Evolutionary conservation across 2,888 invertebrate genomes (phyloP).

Genomic region (Microctonus hyperodae): DNA sequence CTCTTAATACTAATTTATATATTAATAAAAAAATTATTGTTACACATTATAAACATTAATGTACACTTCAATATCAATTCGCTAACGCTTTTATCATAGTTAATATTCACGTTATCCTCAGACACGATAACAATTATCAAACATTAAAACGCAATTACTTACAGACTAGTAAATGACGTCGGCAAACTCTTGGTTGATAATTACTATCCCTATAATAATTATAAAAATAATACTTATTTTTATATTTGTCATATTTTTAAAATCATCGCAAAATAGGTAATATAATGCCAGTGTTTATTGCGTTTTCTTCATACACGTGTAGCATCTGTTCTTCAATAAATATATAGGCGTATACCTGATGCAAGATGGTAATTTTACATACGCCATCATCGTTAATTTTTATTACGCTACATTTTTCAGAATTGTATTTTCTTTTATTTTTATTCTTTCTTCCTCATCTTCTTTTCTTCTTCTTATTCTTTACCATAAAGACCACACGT

Average conservation of each 20-base stretch:
- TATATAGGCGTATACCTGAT: neutral
- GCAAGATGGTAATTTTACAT: neutral
- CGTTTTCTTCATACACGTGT: neutral
- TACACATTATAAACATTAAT: neutral
- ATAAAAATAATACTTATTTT: neutral
- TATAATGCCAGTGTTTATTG: neutral
- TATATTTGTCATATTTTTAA: neutral
- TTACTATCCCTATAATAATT: neutral
- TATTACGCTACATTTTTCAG: neutral
- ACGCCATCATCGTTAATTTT: constrained; percentile 1
- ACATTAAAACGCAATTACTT: neutral
- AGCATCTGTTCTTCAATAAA: neutral
- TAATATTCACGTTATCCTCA: neutral
- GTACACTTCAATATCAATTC: neutral
- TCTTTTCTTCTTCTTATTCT: neutral
- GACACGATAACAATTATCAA: neutral
- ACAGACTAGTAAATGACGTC: neutral
- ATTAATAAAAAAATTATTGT: neutral
- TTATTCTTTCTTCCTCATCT: no score
- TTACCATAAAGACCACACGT: neutral
- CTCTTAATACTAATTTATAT: neutral
- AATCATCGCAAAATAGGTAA: neutral
- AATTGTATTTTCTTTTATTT: neutral
- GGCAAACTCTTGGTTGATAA: neutral
- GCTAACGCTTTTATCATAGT: neutral